phyloP scores from a whole-genome alignment of 2,797 vertebrate genomes.

The Eospalax fontanierii region DNA sequence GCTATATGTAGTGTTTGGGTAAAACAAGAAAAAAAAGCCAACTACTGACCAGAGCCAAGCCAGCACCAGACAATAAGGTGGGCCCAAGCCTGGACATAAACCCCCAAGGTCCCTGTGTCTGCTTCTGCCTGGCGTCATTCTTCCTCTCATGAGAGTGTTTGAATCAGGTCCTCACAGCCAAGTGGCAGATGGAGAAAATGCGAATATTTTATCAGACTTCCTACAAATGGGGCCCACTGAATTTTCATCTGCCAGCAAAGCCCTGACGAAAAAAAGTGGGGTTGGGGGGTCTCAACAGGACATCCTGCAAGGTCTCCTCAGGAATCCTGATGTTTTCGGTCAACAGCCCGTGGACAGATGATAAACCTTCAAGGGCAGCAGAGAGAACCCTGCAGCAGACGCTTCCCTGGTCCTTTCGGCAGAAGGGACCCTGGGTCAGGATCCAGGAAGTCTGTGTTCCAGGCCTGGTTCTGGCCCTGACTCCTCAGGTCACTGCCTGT shows the following conservation, averaged over 20 bases:
- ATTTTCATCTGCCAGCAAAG: constrained; percentile 79
- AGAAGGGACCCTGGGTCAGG: constrained; percentile 77
- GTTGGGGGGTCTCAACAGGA: constrained; percentile 74
- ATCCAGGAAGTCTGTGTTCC: constrained; percentile 80
- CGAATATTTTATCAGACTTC: constrained; percentile 86
- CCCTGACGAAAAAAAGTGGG: constrained; percentile 31
- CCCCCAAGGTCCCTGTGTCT: background rate
- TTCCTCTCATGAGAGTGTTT: constrained; percentile 57
- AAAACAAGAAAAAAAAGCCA: constrained; percentile 8
- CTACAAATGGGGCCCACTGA: constrained; percentile 75
- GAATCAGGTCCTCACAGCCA: constrained; percentile 73
- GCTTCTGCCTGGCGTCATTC: background rate
- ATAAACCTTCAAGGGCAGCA: constrained; percentile 74
- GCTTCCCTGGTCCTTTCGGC: constrained; percentile 59
- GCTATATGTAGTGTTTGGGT: background rate
- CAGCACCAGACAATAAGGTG: constrained; percentile 33
- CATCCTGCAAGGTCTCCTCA: constrained; percentile 77
- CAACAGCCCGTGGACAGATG: constrained; percentile 75
- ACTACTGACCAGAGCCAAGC: background rate
- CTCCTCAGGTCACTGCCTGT: constrained; percentile 75
- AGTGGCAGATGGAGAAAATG: constrained; percentile 84
- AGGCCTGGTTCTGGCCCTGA: constrained; percentile 76
- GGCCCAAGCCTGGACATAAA: background rate
- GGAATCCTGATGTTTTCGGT: constrained; percentile 77
- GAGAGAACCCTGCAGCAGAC: constrained; percentile 34